Percentiles rank a stretch among this genome's conserved stretches.
These are phyloP conservation scores for Desmophyllum pertusum DNA, from an alignment of 92 coral and sea anemone species.

Conservation along the genomic window DNA sequence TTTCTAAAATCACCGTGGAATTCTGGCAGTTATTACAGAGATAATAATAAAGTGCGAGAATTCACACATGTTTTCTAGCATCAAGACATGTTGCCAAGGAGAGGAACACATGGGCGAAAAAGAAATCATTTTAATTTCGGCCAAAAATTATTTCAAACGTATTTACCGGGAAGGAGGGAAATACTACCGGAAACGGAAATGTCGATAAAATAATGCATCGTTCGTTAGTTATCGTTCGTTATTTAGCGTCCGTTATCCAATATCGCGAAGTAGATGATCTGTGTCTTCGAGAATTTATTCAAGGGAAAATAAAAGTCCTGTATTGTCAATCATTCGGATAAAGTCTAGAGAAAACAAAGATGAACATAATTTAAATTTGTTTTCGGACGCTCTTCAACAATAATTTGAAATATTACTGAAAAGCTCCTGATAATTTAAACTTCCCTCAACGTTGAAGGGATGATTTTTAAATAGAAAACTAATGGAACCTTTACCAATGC, in stretches of 20 bases:
- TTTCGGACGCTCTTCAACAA: not conserved
- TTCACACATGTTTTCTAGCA: not conserved
- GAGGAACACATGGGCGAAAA: not conserved
- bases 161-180: not conserved
- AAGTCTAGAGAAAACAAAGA: conserved; percentile 6
- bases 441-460: not conserved
- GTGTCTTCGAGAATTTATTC: not conserved
- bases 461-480: not conserved
- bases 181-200: conserved; percentile 7
- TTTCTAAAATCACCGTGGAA: not conserved
- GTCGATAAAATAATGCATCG: not conserved
- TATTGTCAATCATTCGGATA: not conserved
- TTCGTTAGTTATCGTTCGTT: not conserved
- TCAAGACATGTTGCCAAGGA: not conserved
- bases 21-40: not conserved
- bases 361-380: not conserved
- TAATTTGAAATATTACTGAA: not conserved
- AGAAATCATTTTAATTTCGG: not conserved
- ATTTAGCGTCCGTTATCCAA: not conserved
- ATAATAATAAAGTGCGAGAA: not conserved
- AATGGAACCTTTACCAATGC: not conserved
- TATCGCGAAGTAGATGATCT: not conserved
- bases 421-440: not conserved
- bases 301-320: not conserved
- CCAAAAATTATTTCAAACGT: not conserved